Evolutionary conservation across 2,797 vertebrate species (phyloP).

Genomic region (Erethizon dorsatum): DNA sequence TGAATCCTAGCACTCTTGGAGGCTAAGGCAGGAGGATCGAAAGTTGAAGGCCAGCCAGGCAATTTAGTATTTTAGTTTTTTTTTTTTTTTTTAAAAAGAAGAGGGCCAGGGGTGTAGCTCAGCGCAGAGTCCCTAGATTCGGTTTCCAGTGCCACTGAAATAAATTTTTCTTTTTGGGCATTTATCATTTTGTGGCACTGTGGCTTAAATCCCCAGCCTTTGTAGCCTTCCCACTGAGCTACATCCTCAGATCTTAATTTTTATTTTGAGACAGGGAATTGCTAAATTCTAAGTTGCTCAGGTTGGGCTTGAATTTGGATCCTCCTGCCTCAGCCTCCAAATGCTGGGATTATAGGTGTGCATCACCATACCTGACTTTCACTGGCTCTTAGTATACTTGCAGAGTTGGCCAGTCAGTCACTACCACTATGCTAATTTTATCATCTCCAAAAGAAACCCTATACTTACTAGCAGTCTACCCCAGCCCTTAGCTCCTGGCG

Average conservation of each 20-base stretch:
- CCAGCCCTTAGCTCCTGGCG: neutral
- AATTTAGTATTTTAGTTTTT: neutral
- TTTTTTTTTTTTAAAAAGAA: neutral
- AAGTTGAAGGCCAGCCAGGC: neutral
- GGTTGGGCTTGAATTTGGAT: neutral
- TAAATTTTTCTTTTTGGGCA: neutral
- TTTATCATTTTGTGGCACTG: neutral
- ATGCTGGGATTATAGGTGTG: neutral
- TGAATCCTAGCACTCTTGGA: neutral
- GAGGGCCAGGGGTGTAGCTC: neutral
- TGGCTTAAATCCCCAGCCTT: neutral
- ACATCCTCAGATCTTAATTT: neutral
- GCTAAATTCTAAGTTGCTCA: neutral
- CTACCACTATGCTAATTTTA: neutral
- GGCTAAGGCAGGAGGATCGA: neutral
- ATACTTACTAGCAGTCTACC: neutral
- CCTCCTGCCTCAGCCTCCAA: neutral
- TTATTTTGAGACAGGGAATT: neutral
- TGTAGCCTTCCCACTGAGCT: neutral
- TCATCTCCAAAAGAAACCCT: neutral
- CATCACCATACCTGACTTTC: neutral
- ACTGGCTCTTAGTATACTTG: neutral
- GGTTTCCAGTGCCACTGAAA: neutral
- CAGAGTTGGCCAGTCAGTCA: neutral
- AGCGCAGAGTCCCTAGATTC: neutral